Evolutionary conservation across 1,140 invertebrate genomes (phyloP), one percentile per base, ranked within the genome.

Genomic region (Sogatella furcifera): DNA sequence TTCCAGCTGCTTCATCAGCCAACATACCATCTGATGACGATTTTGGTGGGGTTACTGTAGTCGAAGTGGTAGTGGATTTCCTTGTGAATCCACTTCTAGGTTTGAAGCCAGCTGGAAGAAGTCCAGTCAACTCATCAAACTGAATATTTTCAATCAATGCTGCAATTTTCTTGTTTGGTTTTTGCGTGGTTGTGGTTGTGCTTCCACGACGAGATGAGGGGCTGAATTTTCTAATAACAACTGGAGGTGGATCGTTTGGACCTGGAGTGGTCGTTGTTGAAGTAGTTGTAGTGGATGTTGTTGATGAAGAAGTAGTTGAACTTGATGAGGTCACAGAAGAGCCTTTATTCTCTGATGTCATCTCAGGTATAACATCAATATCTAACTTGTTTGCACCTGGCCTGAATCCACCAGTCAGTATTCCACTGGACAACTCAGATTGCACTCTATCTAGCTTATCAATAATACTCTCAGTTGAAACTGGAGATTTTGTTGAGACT

Each of bases 371-470:
- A 31, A 71, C 69, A 52, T 76, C 72, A 21, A 75, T 44, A 28
- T 76, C 71, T 5, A 76, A 60, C 13, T 72, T 71, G 41, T 75
- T 76, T 0, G 70, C 71, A 6, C 71, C 66, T 2, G 68, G 72
- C 14, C 73, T 67, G 60, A 79, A 80, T 57, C 78, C 81, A 44
- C 85, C 83, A 1, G 80, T 82, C 2, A 90, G 72, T 46, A 90
- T 80, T 54, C 84, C 85, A 68, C 84, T 87, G 0, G 85, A 88
- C 24, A 91, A 71, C 71, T 90, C 88, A 0, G 88, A 90, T 65
- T 91, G 88, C 11, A 89, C 86, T 55, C 84, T 76, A 70, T 91
- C 89, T 59, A 91, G 73, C 71, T 90, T 90, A 65, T 91, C 89
- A 62, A 87, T 89, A 38, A 90, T 86, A 69, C 87, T 90, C 74